A percentile compares a stretch with the other conserved stretches of the same genome.
These are phyloP conservation scores for Malurus alboscapulatus DNA, from an alignment of 2,113 vertebrate species.

Conservation along the genomic window DNA sequence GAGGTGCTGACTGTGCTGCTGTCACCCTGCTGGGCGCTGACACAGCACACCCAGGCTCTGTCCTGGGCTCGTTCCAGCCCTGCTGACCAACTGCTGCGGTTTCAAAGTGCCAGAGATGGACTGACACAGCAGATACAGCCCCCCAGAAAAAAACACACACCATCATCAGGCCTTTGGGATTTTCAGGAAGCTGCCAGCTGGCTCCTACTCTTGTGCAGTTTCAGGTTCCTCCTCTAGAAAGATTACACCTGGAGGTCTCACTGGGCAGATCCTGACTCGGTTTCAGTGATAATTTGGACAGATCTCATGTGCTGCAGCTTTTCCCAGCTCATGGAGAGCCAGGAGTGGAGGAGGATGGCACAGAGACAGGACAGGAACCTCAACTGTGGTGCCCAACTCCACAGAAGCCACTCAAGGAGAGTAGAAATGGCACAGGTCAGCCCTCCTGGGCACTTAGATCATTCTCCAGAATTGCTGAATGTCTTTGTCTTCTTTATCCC, in stretches of 20 bases:
- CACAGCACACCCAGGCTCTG: background rate
- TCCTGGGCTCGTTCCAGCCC: background rate
- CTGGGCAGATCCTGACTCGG: too few relatives aligned
- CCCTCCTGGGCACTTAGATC: background rate
- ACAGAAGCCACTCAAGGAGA: rapidly evolving
- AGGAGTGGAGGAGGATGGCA: background rate
- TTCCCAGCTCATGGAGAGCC: background rate
- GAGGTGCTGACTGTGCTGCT: background rate
- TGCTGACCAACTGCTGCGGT: background rate
- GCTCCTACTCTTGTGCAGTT: background rate
- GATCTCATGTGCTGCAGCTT: background rate
- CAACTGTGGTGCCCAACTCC: background rate
- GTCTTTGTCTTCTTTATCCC: background rate
- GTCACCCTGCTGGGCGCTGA: background rate
- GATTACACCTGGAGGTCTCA: background rate
- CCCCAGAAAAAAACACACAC: background rate
- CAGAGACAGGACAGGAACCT: background rate
- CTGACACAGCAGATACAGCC: background rate
- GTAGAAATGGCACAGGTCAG: background rate
- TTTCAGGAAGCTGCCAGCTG: background rate
- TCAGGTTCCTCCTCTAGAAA: background rate
- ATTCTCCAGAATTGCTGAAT: background rate
- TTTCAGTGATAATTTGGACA: background rate
- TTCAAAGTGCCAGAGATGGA: background rate
- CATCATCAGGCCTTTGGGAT: background rate